Base-by-base conservation (phyloP, 2,888 invertebrate species). In the Dione vanillae region DNA sequence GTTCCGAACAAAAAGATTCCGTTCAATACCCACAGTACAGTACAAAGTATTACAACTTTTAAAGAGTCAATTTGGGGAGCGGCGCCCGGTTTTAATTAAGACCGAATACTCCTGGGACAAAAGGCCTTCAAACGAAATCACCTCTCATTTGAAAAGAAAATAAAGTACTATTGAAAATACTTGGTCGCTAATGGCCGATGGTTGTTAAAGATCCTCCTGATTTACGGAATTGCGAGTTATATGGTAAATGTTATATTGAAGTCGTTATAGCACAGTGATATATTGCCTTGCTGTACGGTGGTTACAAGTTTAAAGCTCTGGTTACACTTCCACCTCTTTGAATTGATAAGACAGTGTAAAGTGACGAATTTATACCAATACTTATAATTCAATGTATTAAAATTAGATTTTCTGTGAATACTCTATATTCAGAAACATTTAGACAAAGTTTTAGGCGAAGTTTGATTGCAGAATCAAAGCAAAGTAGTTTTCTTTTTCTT, bases 11-110 rank as follows among this genome's bases (percentile, higher is more conserved):
- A 68, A 68, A 61, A 14, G 62, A 54, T 45, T 20, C 6, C 45
- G 47, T 49, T 16, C 40, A 59, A 61, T 61, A n/a, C 54, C 54
- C 19, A 49, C 49, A 49, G 19, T 49, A 61, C 59, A 54, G 43
- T 19, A 45, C 70, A 73, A 69, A 72, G 70, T 86, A 85, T 85
- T 81, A 83, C 83, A 85, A 87, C 79, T 85, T 86, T 83, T 83
- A 83, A 86, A 87, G 83, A 88, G 86, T 86, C 86, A 85, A 88
- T 88, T 88, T 84, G 81, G 83, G 79, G 76, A 80, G 79, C 77
- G 76, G 74, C 74, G 74, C 70, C 77, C 75, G 78, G 77, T 81
- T 86, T 86, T 87, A 88, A 87, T 87, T 87, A 87, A 87, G 78
- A 76, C 79, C 78, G 80, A 80, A 78, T 76, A 78, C 75, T 83